Evolutionary conservation across 2,797 vertebrate species (phyloP), one percentile per base, ranked within the genome.

Genomic region (Acanthurus lineatus): DNA sequence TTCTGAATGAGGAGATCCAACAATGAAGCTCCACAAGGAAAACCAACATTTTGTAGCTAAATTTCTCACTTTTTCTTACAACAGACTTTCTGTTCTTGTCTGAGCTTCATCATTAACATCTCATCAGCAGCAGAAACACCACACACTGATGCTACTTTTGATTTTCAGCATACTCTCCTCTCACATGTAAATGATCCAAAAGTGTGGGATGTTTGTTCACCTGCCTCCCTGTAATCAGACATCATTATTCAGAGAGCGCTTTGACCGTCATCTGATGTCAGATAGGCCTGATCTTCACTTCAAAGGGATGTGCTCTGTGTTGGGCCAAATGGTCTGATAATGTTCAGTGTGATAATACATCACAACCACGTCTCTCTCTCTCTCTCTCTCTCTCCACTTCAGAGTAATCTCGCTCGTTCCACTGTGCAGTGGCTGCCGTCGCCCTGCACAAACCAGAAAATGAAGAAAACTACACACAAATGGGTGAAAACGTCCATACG

Each of bases 241-340:
- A 52, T 85, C 78, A 88, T 87, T 91, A 84, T 82, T 88, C 68
- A 86, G 69, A 71, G 69, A 69, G 69, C 17, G 45, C 82, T 74
- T 54, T 74, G 79, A 76, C 89, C 47, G 49, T 75, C 85, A 69
- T 83, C 77, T 84, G 54, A 81, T 89, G 84, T 90, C 84, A 91
- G 83, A 90, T 56, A 76, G 81, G 76, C 73, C 86, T 83, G 86
- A 85, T 87, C 83, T 87, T 81, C 82, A 81, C 84, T 89, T 90
- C 88, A 91, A 88, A 90, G 73, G 56, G 69, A 73, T 22, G 20
- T 35, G 66, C 45, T 73, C 62, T 17, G 51, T 35, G 49, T 74
- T 64, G 64, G 79, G 73, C 80, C 79, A 79, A 84, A 88, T 76
- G 70, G 35, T 72, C 79, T 76, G 78, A 88, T 86, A 79, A 84